Conservation (phyloP, 2,797 vertebrate species). For the Remorina albescens region DNA sequence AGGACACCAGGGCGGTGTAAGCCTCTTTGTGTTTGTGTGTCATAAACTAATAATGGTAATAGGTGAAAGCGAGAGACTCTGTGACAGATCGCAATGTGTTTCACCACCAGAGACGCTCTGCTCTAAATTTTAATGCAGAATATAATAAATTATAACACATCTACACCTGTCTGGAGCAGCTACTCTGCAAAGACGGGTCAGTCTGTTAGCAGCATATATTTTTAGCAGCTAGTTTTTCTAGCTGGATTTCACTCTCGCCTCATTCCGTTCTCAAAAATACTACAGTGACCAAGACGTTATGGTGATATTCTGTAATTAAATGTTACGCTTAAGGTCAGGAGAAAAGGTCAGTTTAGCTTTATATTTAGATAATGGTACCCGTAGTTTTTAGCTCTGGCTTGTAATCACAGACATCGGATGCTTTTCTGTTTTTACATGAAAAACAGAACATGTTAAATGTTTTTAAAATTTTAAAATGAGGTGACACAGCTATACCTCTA, state of each 20-base stretch:
- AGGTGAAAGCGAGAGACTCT: slow-evolving; percentile 24
- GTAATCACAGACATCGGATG: too few species aligned
- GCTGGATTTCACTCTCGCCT: neutral
- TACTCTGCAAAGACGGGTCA: too few species aligned
- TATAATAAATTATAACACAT: neutral
- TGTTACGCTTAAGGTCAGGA: neutral
- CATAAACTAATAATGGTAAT: slow-evolving; percentile 50
- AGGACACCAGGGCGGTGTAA: slow-evolving; percentile 31
- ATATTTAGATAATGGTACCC: neutral
- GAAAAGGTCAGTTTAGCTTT: neutral
- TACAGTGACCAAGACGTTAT: neutral
- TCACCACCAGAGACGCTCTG: too few species aligned
- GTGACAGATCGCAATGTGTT: too few species aligned
- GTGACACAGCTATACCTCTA: too few species aligned
- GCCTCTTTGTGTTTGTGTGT: slow-evolving; percentile 64
- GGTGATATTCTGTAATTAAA: neutral
- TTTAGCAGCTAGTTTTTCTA: neutral
- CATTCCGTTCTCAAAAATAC: neutral
- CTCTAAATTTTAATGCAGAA: neutral
- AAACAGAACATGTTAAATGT: too few species aligned
- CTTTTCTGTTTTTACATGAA: too few species aligned
- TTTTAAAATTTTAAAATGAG: too few species aligned
- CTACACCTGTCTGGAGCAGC: too few species aligned
- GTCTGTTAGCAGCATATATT: too few species aligned
- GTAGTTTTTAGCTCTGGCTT: neutral